Evolutionary conservation across 2,888 invertebrate genomes (phyloP).

Genomic region (Homarus gammarus): DNA sequence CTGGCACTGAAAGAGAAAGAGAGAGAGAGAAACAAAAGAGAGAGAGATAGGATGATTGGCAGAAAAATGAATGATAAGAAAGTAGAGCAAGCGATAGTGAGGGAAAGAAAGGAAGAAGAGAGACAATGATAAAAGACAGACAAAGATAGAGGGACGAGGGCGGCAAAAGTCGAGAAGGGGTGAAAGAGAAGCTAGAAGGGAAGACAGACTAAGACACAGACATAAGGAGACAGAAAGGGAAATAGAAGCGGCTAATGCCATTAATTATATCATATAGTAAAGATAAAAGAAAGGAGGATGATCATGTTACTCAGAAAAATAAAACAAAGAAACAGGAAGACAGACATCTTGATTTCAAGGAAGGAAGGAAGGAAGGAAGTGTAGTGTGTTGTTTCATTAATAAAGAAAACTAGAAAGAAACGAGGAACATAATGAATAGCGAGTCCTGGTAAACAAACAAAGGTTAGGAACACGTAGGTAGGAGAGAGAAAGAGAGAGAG

Average conservation of each 20-base stretch:
- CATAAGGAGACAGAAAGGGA: background rate
- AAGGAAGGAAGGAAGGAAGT: no score
- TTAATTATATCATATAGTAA: no score
- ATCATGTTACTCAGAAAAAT: no score
- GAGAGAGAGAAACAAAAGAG: slow-evolving; percentile 8
- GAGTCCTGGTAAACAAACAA: background rate
- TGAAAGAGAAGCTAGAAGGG: background rate
- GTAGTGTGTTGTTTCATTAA: no score
- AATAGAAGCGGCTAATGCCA: no score
- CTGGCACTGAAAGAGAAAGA: background rate
- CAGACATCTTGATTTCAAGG: no score
- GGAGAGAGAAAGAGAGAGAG: no score
- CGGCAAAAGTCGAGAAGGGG: background rate
- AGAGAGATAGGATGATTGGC: background rate
- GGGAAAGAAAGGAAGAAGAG: background rate
- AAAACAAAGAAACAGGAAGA: no score
- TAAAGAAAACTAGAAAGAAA: background rate
- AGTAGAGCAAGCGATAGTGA: slow-evolving; percentile 21
- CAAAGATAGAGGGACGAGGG: background rate
- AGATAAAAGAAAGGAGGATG: background rate
- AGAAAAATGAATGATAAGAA: slow-evolving; percentile 21
- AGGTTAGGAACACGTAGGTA: background rate
- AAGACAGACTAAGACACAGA: background rate
- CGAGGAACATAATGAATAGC: background rate
- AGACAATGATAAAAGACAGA: background rate